Conservation (phyloP, 2,888 invertebrate genomes). For the Argyra leucocephala region DNA sequence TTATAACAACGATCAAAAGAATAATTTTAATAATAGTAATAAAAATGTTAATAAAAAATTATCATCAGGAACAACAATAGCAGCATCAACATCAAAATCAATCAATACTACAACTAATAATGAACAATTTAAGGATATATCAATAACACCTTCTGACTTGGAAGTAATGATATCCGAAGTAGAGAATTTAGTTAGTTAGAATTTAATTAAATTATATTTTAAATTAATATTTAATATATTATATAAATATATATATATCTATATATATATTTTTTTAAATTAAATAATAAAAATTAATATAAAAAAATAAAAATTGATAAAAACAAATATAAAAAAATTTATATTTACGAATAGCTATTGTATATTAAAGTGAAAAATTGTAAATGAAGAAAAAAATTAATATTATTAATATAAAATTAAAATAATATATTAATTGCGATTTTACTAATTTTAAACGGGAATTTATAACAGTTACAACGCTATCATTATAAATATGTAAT, state of each 20-base stretch:
- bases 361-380: too few relatives aligned
- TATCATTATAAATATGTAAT: too few relatives aligned
- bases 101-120: not conserved
- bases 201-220: not conserved
- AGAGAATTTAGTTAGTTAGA: constrained; percentile 43
- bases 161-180: constrained; percentile 43
- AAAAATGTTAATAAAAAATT: not conserved
- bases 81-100: not conserved
- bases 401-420: too few relatives aligned
- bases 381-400: too few relatives aligned
- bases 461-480: too few relatives aligned
- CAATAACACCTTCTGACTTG: constrained; percentile 34
- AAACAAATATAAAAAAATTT: not conserved
- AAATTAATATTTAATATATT: not conserved
- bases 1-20: not conserved
- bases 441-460: too few relatives aligned
- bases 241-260: not conserved
- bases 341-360: too few relatives aligned
- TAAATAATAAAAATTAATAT: not conserved
- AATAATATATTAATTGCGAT: too few relatives aligned
- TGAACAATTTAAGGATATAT: not conserved
- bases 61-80: constrained; percentile 1
- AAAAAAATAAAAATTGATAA: not conserved
- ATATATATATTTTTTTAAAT: not conserved
- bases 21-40: not conserved